Evolutionary conservation across 2,888 invertebrate genomes (phyloP), one percentile per base, ranked within the genome.

Genomic region (Oligia fasciuncula): DNA sequence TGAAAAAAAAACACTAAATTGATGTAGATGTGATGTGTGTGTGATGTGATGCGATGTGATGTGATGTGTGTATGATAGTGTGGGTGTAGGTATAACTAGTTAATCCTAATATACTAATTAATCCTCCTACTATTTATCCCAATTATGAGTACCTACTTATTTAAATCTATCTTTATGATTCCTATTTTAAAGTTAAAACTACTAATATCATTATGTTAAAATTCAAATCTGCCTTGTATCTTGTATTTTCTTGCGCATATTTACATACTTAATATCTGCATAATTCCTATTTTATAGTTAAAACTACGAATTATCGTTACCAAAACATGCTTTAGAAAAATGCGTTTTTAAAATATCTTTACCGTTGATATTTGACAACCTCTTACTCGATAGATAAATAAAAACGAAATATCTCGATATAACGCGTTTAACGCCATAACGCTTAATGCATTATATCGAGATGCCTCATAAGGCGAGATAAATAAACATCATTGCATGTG

Each of bases 371-470:
- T 46, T n/a, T 9, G 62, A 62, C 77, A 62, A 78, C 77, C 68
- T 78, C 77, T 77, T 62, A 78, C 60, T 29, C 68, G 43, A 19
- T 62, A 60, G 35, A 51, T 62, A 3, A 51, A n/a, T 76, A 68
- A 43, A 29, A 51, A 67, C 8, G 0, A 17, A 54, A 76, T 40
- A 51, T 29, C 13, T 35, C 35, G 35, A 46, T 2, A 46, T 49
- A 57, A 35, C 46, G 23, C 17, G 17, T 73, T 19, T 19, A n/a
- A 60, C 23, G 17, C n/a, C 49, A 49, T 14, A 3, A 35, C 9
- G 9, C 35, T 35, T 35, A 63, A 63, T 40, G 19, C 35, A 8
- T 35, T 63, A 63, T 19, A 65, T 23, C 19, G 40, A 65, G 40
- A 65, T 23, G 19, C 19, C 19, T 35, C n/a, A 19, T n/a, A 9